Evolutionary conservation across 1,140 invertebrate genomes (phyloP).

Genomic region (Drosophila equinoxialis): DNA sequence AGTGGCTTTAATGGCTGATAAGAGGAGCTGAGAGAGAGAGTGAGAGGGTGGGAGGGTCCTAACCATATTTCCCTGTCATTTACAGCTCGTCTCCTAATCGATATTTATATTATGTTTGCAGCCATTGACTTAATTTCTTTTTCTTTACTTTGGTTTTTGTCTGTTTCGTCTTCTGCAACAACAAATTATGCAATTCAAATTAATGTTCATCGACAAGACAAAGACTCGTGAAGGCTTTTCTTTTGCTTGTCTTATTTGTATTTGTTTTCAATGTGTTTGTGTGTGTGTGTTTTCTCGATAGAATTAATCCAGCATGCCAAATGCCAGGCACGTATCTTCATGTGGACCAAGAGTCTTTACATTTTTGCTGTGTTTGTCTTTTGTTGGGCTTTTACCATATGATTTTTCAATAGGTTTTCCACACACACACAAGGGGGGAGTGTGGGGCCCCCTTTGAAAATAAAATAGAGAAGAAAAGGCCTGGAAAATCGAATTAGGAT

Average conservation of each 20-base stretch:
- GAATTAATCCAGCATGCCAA: conserved; percentile 77
- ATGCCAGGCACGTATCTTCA: conserved; percentile 70
- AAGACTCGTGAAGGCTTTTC: conserved; percentile 16
- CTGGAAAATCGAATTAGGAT: conserved; percentile 70
- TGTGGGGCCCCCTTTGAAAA: neutral
- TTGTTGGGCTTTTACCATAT: conserved; percentile 51
- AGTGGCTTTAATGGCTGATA: neutral
- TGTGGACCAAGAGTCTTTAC: conserved; percentile 58
- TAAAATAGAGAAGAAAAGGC: conserved; percentile 55
- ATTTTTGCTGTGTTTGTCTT: conserved; percentile 69
- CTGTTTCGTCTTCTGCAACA: conserved; percentile 46
- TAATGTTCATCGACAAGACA: conserved; percentile 68
- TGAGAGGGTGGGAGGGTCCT: conserved; percentile 3
- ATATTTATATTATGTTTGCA: conserved; percentile 78
- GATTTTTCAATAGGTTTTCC: conserved; percentile 68
- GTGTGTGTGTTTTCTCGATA: conserved; percentile 21
- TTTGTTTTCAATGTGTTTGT: no score
- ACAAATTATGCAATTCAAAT: conserved; percentile 82
- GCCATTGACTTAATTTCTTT: conserved; percentile 77
- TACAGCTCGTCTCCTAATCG: conserved; percentile 63
- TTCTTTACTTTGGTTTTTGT: conserved; percentile 11
- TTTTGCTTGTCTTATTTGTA: neutral
- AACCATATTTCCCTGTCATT: conserved; percentile 45
- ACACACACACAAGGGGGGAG: conserved; percentile 16
- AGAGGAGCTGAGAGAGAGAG: neutral